Base-by-base conservation (phyloP, 1,140 invertebrate species). In the Eciton burchellii region DNA sequence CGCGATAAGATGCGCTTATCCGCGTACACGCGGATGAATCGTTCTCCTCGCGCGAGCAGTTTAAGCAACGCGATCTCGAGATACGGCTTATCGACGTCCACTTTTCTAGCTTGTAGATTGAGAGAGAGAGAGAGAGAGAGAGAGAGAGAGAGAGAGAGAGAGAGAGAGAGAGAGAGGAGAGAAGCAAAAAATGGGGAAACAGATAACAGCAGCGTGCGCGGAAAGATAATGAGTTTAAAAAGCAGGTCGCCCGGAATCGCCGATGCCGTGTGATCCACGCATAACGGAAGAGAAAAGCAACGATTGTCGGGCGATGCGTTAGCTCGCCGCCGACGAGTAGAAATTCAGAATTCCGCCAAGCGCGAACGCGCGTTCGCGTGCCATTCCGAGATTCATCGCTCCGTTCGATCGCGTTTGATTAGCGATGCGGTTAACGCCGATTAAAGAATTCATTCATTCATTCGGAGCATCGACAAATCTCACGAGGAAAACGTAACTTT, bases 1-100 rank as follows among this genome's bases (percentile, higher is more conserved):
- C 83, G 62, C 59, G 74, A 83, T 79, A 79, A 79, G 63, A 79
- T 79, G n/a, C 43, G 52, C n/a, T 11, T 79, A 68, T 79, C 63
- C 14, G 26, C 21, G 35, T 9, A 11, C 8, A 49, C 63, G 4
- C n/a, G 63, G 24, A 57, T 29, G 11, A 79, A 79, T 68, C 68
- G 45, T 56, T 77, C 49, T 12, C n/a, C n/a, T 41, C 35, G 24
- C n/a, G n/a, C n/a, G n/a, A n/a, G n/a, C n/a, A 8, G 43, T 77
- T 77, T 1, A n/a, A n/a, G 16, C 35, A 45, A 29, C 29, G 41
- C 24, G 43, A 70, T 68, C 54, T 68, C 16, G 12, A 35, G 47
- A 54, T 66, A 43, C 26, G 24, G 49, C n/a, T 79, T 70, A 57
- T 70, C 52, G 24, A 3, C 21, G 5, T 26, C 3, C 35, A 29